Evolutionary conservation across 2,797 vertebrate genomes (phyloP).

Genomic region (Hybognathus amarus): DNA sequence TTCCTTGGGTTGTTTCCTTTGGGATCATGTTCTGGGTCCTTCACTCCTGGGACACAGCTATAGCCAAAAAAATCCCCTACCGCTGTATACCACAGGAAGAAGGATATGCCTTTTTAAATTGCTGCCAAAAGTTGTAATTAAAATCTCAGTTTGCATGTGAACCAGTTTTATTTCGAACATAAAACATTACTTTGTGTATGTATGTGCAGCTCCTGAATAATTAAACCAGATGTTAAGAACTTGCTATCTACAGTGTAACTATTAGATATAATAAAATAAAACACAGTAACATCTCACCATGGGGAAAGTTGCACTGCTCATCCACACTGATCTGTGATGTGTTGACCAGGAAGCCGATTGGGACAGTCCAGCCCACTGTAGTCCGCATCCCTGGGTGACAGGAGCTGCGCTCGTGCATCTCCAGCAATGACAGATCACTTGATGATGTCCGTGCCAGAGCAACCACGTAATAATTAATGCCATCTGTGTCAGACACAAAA

Average conservation of each 20-base stretch:
- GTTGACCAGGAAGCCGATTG: conserved; percentile 84
- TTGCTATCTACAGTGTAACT: background rate
- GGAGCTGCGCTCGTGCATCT: conserved; percentile 85
- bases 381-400: conserved; percentile 84
- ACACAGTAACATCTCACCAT: conserved; percentile 65
- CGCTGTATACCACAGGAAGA: conserved; percentile 60
- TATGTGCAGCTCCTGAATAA: background rate
- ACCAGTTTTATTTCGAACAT: background rate
- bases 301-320: conserved; percentile 84
- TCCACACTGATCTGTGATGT: conserved; percentile 82
- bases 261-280: background rate
- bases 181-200: background rate
- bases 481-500: conserved; percentile 65
- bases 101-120: background rate
- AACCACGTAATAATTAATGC: conserved; percentile 80
- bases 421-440: conserved; percentile 80
- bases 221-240: background rate
- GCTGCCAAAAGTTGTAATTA: background rate
- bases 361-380: conserved; percentile 85
- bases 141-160: background rate
- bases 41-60: conserved; percentile 82
- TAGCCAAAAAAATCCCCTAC: conserved; percentile 84
- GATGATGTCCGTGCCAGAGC: conserved; percentile 80
- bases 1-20: conserved; percentile 83
- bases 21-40: conserved; percentile 79